Conservation (phyloP, 2,888 invertebrate genomes). For the Macropis europaea region DNA sequence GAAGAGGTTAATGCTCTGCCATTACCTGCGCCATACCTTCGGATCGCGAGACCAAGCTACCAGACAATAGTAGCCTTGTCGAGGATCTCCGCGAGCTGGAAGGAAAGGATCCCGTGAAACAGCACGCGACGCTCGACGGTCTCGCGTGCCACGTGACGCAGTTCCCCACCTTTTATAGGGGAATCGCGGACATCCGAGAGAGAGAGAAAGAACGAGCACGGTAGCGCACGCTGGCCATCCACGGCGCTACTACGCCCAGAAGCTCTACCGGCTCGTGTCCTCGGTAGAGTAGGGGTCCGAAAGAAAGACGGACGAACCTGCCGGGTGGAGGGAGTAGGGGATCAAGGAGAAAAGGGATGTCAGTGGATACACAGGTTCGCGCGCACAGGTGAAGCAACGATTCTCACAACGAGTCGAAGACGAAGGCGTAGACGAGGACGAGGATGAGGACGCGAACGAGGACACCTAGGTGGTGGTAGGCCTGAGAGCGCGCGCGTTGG, state of each 20-base stretch:
- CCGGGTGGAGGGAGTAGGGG: not conserved
- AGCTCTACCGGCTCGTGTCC: conserved; percentile 23
- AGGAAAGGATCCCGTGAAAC: not conserved
- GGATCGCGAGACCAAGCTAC: too few relatives aligned
- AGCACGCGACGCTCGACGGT: conserved; percentile 21
- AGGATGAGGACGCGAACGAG: conserved; percentile 32
- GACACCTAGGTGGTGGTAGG: conserved; percentile 45
- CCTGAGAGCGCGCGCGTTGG: conserved; percentile 48
- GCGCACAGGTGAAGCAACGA: conserved; percentile 35
- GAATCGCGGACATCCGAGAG: not conserved
- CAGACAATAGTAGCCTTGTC: too few relatives aligned
- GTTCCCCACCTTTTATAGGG: not conserved
- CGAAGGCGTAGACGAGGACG: conserved; percentile 28
- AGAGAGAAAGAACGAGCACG: not conserved
- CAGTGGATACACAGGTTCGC: too few relatives aligned
- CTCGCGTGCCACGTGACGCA: conserved; percentile 47
- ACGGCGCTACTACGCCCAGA: conserved; percentile 38
- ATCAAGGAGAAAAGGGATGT: conserved; percentile 9
- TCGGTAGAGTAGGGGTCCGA: not conserved
- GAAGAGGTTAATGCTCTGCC: too few relatives aligned
- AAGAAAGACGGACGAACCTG: not conserved
- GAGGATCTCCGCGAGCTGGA: too few relatives aligned
- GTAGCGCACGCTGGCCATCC: conserved; percentile 34
- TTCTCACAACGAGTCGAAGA: conserved; percentile 18
- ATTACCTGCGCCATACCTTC: too few relatives aligned